Conservation (phyloP, 2,888 invertebrate species). For the Melanotus villosus region DNA sequence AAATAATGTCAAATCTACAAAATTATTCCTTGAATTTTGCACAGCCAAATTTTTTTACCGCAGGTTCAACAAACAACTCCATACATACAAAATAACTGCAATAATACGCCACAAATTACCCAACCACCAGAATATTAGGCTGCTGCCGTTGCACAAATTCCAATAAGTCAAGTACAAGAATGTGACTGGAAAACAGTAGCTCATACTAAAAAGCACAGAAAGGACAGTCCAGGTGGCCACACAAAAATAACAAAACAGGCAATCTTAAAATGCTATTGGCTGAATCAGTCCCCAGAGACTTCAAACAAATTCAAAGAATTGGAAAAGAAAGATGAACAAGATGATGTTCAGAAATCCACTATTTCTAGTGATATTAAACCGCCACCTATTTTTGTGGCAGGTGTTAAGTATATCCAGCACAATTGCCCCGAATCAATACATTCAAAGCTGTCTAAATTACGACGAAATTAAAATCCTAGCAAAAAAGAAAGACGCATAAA, state of each 20-base stretch:
- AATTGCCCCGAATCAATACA: not conserved
- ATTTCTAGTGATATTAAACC: not conserved
- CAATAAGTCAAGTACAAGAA: conserved; percentile 10
- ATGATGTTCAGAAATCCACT: not conserved
- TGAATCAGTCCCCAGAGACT: not conserved
- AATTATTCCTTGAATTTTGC: not conserved
- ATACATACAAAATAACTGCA: not conserved
- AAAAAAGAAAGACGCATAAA: not conserved
- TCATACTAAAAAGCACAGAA: not conserved
- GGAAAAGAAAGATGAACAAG: conserved; percentile 1
- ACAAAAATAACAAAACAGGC: conserved; percentile 3
- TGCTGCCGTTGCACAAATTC: conserved; percentile 8
- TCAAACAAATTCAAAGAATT: conserved; percentile 7
- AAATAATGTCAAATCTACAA: not conserved
- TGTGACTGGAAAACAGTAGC: conserved; percentile 10
- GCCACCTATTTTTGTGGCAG: conserved; percentile 5
- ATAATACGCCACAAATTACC: not conserved
- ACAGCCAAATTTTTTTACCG: not conserved
- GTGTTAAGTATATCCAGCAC: not conserved
- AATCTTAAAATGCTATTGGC: not conserved
- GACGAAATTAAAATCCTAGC: conserved; percentile 11
- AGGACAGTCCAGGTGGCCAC: not conserved
- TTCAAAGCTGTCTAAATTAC: not conserved
- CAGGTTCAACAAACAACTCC: not conserved
- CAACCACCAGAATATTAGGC: conserved; percentile 3